Percentiles rank a stretch among this genome's conserved stretches.
These are phyloP conservation scores for Caenorhabditis sp. DNA, from an alignment of 2,888 invertebrate species.

Conservation along the genomic window DNA sequence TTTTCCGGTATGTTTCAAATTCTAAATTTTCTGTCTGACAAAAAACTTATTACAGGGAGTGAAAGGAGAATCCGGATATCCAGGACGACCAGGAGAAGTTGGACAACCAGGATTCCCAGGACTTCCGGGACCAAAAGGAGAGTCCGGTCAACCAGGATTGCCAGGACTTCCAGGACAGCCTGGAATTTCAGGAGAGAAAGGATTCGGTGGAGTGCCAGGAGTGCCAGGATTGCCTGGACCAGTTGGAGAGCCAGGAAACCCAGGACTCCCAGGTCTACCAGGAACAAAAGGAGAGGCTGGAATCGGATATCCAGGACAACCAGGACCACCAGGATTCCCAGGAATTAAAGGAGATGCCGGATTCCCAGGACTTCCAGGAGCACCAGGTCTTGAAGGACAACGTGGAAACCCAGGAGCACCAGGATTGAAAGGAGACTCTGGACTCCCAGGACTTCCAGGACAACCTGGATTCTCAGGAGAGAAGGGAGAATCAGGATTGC, in stretches of 20 bases:
- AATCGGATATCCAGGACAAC: slow-evolving; percentile 47
- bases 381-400: slow-evolving; percentile 54
- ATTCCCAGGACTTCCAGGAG: slow-evolving; percentile 49
- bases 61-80: slow-evolving; percentile 63
- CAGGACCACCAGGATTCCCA: slow-evolving; percentile 75
- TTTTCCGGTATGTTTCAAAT: slow-evolving; percentile 35
- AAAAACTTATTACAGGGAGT: slow-evolving; percentile 22
- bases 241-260: slow-evolving; percentile 74
- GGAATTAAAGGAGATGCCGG: slow-evolving; percentile 67
- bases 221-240: slow-evolving; percentile 64
- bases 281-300: slow-evolving; percentile 58
- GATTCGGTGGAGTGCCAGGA: slow-evolving; percentile 61
- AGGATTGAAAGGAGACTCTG: slow-evolving; percentile 52
- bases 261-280: slow-evolving; percentile 78
- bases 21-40: neutral
- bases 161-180: slow-evolving; percentile 53
- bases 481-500: slow-evolving; percentile 61
- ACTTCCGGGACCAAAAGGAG: slow-evolving; percentile 39
- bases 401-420: slow-evolving; percentile 55
- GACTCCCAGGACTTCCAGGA: slow-evolving; percentile 48
- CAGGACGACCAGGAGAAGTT: slow-evolving; percentile 58
- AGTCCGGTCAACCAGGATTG: slow-evolving; percentile 47
- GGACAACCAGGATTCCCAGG: slow-evolving; percentile 53
- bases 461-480: slow-evolving; percentile 64
- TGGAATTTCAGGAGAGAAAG: slow-evolving; percentile 47